Evolutionary conservation across 2,888 invertebrate genomes (phyloP).

Genomic region (Lithophane leautieri): DNA sequence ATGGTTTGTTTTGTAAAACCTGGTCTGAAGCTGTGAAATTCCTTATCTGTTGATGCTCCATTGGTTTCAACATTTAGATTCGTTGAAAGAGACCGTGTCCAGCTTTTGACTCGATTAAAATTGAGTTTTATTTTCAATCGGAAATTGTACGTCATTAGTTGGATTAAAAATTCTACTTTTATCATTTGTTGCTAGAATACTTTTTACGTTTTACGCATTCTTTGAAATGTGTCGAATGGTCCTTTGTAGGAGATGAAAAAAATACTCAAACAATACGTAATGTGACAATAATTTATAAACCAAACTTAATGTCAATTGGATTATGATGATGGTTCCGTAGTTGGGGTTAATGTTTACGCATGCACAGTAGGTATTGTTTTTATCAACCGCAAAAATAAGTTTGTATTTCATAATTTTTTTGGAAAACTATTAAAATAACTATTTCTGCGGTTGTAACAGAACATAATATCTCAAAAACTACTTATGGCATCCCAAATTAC

Average conservation of each 20-base stretch:
- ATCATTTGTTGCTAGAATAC: neutral
- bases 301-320: too few relatives aligned
- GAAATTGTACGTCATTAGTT: neutral
- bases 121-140: conserved; percentile 7
- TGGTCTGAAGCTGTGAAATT: conserved; percentile 5
- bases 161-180: neutral
- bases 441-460: too few relatives aligned
- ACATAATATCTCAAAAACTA: too few relatives aligned
- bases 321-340: too few relatives aligned
- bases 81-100: conserved; percentile 7
- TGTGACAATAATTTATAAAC: too few relatives aligned
- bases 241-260: neutral
- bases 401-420: too few relatives aligned
- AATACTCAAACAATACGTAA: too few relatives aligned
- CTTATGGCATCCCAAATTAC: too few relatives aligned
- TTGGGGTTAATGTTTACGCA: too few relatives aligned
- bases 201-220: neutral
- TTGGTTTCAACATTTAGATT: conserved; percentile 20
- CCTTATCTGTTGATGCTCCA: conserved; percentile 33
- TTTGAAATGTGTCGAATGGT: neutral
- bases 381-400: too few relatives aligned
- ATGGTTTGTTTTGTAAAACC: conserved; percentile 19
- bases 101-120: conserved; percentile 5
- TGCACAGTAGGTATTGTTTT: too few relatives aligned
- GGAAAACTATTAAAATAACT: too few relatives aligned